Conservation (phyloP, 2,797 vertebrate genomes). For the Halcyon leucocephala region DNA sequence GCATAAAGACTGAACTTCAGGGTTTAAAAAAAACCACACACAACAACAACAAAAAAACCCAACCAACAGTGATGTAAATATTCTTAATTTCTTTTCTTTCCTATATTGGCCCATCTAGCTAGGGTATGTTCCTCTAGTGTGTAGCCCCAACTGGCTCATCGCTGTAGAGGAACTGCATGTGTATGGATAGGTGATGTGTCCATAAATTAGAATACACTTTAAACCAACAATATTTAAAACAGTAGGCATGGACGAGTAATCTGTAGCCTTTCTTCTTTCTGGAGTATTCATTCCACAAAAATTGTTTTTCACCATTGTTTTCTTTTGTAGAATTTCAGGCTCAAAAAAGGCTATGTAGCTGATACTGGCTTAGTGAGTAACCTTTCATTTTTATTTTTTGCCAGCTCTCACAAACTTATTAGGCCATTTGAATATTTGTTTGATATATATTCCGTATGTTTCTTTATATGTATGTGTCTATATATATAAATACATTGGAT, state of each 20-base stretch:
- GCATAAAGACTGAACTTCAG: not conserved
- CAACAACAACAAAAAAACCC: not conserved
- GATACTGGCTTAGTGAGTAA: not conserved
- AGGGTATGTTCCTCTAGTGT: not conserved
- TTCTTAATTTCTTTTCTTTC: not conserved
- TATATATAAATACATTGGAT: not conserved
- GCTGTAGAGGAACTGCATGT: not conserved
- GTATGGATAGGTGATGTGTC: not conserved
- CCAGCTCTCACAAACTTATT: not conserved
- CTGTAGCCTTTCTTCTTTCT: not conserved
- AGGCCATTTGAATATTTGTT: not conserved
- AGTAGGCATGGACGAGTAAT: not conserved
- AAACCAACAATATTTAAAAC: not conserved
- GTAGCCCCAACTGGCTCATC: not conserved
- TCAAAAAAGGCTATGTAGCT: not conserved
- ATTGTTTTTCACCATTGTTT: not conserved
- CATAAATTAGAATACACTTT: not conserved
- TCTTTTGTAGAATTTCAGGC: not conserved
- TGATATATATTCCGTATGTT: not conserved
- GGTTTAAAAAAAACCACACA: not conserved
- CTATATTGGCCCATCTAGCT: not conserved
- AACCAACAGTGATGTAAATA: not conserved
- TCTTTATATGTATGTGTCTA: not conserved
- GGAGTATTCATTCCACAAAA: not conserved
- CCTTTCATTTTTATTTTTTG: not conserved